Conservation (phyloP, 2,113 vertebrate genomes). For the Barnardius zonarius region DNA sequence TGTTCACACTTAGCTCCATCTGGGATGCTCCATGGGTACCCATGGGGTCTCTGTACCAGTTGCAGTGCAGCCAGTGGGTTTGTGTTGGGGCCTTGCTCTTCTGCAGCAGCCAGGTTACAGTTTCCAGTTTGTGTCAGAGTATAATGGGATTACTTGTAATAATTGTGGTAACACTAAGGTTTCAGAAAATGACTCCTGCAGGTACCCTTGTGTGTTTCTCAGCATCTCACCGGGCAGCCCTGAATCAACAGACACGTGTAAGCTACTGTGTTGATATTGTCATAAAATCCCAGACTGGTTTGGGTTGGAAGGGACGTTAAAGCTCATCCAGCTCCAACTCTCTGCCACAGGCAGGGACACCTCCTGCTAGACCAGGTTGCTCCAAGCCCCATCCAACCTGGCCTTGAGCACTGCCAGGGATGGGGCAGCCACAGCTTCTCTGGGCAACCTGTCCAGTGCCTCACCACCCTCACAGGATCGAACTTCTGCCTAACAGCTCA, state of each 20-base stretch:
- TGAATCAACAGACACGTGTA: background rate
- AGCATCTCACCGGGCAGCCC: background rate
- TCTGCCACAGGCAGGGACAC: background rate
- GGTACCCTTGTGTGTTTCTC: background rate
- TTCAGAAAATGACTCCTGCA: background rate
- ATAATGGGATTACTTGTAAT: background rate
- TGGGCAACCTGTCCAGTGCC: background rate
- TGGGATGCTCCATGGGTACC: background rate
- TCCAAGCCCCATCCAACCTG: background rate
- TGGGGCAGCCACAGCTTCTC: background rate
- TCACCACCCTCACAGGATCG: background rate
- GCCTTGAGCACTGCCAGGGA: background rate
- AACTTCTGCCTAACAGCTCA: background rate
- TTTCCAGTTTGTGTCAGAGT: fast-evolving
- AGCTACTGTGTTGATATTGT: background rate
- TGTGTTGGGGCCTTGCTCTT: background rate
- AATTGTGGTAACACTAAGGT: background rate
- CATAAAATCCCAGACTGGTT: background rate
- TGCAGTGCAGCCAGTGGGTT: fast-evolving
- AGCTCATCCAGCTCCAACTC: background rate
- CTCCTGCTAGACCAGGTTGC: background rate
- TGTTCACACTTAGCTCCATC: fast-evolving
- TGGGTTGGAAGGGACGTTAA: background rate
- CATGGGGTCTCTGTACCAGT: fast-evolving
- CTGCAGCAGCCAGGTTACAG: fast-evolving